Evolutionary conservation across 2,113 vertebrate species (phyloP).

Genomic region (Empidonax alnorum): DNA sequence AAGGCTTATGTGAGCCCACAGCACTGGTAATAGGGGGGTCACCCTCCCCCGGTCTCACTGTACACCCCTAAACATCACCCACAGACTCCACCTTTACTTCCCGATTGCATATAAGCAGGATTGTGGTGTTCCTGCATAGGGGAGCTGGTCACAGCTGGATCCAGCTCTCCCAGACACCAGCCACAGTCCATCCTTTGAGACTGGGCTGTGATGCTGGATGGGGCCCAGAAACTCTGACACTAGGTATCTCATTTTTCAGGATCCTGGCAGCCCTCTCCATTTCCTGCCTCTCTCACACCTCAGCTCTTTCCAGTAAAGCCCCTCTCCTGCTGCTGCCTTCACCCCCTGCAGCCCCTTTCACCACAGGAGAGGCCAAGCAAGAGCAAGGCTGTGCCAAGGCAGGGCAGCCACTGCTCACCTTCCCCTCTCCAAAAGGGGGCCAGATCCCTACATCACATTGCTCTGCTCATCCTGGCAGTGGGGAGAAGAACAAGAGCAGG

Average conservation of each 20-base stretch:
- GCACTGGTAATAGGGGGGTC: not conserved
- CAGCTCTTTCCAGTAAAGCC: not conserved
- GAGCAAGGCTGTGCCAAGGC: not conserved
- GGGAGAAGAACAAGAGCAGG: not conserved
- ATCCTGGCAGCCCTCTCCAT: not conserved
- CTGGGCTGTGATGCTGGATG: not conserved
- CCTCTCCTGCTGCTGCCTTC: not conserved
- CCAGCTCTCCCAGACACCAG: not conserved
- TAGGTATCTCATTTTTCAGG: not conserved
- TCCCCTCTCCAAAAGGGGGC: not conserved
- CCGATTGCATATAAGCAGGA: rapidly evolving
- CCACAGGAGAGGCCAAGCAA: not conserved
- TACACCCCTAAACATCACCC: not conserved
- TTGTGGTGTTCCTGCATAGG: not conserved
- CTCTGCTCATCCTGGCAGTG: rapidly evolving
- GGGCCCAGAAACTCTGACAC: not conserved
- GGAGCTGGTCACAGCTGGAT: not conserved
- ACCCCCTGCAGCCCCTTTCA: not conserved
- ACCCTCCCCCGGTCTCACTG: rapidly evolving
- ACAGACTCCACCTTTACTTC: not conserved
- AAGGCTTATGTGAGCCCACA: not conserved
- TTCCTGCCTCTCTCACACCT: not conserved
- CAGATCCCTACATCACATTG: not conserved
- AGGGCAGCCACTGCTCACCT: not conserved
- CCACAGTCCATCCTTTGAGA: not conserved